Evolutionary conservation across 2,113 vertebrate species (phyloP), one percentile per base, ranked within the genome.

Genomic region (Rhinolophus ferrumequinum): DNA sequence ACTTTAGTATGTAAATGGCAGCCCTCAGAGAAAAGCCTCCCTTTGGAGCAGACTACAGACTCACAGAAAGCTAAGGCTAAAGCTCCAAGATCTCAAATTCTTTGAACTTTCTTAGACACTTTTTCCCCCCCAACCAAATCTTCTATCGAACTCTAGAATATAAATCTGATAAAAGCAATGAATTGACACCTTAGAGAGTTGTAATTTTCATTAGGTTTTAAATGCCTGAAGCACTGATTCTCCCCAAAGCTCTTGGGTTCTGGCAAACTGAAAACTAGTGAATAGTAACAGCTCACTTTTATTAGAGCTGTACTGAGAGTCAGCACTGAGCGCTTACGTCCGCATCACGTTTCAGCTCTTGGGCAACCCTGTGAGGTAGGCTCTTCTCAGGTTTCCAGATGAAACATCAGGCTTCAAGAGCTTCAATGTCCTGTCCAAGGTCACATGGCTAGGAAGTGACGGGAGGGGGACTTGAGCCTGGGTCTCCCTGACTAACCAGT

Each of bases 121-220:
- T 54, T 38, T 22, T 13, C 0, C 7, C 4, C 24, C 26, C 5
- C 47, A 87, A 82, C 56, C 58, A 93, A 92, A 67, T 88, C 38
- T 77, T 90, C 60, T 83, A 0, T 90, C 30, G 28, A 85, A 76
- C 81, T 96, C 11, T 56, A 79, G 60, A 44, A n/a, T 77, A 72
- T 62, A 86, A 88, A 87, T 79, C 69, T 94, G 67, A 54, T 87
- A 44, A 95, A 89, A 83, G 28, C 73, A 77, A 30, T 58, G 66
- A 76, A 44, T 75, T 33, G 41, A 95, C 14, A 62, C 38, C 56
- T 73, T 41, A 35, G 92, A 77, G 44, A 70, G 44, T 91, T 95
- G 90, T 81, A 70, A 80, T 79, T 80, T 52, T 93, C 70, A 91
- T 72, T 82, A 64, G 75, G 50, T 85, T 93, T 76, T 22, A 67